These are phyloP conservation scores for Sylvietta virens DNA, from an alignment of 2,113 vertebrate species.

Conservation along the genomic window DNA sequence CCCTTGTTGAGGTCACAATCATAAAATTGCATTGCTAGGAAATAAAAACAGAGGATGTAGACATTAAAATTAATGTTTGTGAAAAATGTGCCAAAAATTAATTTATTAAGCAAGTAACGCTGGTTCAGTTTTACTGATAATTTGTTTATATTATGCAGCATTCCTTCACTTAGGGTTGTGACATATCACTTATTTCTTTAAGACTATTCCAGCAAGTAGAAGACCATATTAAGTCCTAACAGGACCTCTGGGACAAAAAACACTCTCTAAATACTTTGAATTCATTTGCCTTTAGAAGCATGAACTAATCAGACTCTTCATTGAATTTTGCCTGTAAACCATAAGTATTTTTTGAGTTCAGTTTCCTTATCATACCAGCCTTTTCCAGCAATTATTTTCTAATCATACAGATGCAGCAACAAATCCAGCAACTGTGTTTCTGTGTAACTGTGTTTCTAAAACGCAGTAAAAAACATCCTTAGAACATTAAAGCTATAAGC, in stretches of 20 bases:
- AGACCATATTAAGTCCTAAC: constrained; percentile 3
- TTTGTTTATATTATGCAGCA: not conserved
- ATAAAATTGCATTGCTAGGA: not conserved
- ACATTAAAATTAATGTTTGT: constrained; percentile 7
- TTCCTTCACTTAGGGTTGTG: not conserved
- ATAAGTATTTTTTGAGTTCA: not conserved
- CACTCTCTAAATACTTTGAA: constrained; percentile 40
- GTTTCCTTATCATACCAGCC: constrained; percentile 32
- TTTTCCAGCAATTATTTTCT: constrained; percentile 32
- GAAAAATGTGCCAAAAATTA: constrained; percentile 7
- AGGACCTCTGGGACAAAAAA: not conserved
- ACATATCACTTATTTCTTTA: constrained; percentile 34
- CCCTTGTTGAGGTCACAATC: not conserved
- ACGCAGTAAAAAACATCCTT: not conserved
- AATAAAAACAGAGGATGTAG: not conserved
- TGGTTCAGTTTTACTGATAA: constrained; percentile 4
- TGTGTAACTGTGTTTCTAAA: constrained; percentile 28
- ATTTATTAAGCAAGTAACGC: not conserved
- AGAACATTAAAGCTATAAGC: not conserved
- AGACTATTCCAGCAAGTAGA: constrained; percentile 3
- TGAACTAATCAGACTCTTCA: constrained; percentile 29
- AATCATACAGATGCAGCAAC: not conserved
- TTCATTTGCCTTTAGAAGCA: constrained; percentile 52
- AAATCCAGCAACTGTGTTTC: not conserved
- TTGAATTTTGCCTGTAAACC: not conserved